Conservation (phyloP, 2,113 vertebrate species). For the Tachycineta bicolor region DNA sequence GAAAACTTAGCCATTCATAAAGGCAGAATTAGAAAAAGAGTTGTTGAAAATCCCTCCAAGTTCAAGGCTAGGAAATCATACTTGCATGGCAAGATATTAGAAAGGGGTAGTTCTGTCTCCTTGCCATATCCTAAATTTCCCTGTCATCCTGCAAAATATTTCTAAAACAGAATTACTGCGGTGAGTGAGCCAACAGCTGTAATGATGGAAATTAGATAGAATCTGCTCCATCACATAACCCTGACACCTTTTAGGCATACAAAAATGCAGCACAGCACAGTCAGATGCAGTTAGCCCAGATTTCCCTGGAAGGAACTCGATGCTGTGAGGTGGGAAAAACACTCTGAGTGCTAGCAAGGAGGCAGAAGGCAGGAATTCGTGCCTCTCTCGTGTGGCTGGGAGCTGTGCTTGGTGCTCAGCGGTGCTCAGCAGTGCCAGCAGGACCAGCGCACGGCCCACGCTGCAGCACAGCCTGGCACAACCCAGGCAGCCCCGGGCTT, state of each 20-base stretch:
- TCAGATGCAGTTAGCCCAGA: not conserved
- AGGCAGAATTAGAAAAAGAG: not conserved
- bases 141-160: not conserved
- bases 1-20: not conserved
- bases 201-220: not conserved
- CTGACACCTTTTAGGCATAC: not conserved
- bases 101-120: not conserved
- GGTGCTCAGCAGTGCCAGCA: not conserved
- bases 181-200: not conserved
- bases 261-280: not conserved
- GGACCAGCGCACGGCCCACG: accelerated
- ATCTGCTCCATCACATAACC: not conserved
- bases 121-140: not conserved
- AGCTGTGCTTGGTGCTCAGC: not conserved
- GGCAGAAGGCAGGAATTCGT: not conserved
- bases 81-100: not conserved
- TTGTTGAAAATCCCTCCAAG: not conserved
- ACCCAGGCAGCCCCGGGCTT: not conserved
- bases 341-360: not conserved
- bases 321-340: not conserved
- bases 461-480: not conserved
- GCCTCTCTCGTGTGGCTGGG: not conserved
- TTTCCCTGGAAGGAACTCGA: not conserved
- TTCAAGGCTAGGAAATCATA: not conserved
- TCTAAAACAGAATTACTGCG: not conserved